Conservation (phyloP, 1,140 invertebrate species). For the Streblospio benedicti region DNA sequence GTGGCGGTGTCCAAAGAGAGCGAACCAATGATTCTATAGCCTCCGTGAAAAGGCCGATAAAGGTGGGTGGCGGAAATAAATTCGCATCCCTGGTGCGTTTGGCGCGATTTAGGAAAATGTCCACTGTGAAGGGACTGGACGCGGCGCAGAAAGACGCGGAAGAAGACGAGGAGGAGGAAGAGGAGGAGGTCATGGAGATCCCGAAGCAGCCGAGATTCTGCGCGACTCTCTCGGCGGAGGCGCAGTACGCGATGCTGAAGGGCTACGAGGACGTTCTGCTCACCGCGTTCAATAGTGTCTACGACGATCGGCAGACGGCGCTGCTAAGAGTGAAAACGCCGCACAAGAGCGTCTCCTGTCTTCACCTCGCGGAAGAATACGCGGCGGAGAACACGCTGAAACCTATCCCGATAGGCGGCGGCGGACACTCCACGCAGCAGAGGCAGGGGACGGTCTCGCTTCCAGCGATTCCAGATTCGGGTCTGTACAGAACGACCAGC, state of each 20-base stretch:
- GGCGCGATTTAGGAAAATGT: not conserved
- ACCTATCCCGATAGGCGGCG: too few relatives aligned
- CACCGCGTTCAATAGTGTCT: not conserved
- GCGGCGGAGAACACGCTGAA: too few relatives aligned
- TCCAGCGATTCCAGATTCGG: too few relatives aligned
- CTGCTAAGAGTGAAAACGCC: constrained; percentile 5
- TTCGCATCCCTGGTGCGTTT: not conserved
- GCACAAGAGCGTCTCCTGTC: not conserved
- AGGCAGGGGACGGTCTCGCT: too few relatives aligned
- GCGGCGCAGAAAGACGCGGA: too few relatives aligned
- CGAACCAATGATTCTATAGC: too few relatives aligned
- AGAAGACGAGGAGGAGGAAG: not conserved
- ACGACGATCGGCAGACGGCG: not conserved
- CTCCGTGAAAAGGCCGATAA: too few relatives aligned
- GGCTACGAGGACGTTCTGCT: constrained; percentile 6
- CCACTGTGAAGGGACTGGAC: not conserved
- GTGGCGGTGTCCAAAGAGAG: too few relatives aligned
- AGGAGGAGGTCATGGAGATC: not conserved
- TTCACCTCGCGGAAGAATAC: not conserved
- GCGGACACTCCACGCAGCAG: too few relatives aligned
- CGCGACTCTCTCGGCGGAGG: constrained; percentile 7
- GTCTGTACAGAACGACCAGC: too few relatives aligned
- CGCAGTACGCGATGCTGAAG: constrained; percentile 11
- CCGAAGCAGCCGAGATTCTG: constrained; percentile 5
- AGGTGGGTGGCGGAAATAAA: too few relatives aligned